Evolutionary conservation across 2,113 vertebrate genomes (phyloP).

Genomic region (Seriola quinqueradiata): DNA sequence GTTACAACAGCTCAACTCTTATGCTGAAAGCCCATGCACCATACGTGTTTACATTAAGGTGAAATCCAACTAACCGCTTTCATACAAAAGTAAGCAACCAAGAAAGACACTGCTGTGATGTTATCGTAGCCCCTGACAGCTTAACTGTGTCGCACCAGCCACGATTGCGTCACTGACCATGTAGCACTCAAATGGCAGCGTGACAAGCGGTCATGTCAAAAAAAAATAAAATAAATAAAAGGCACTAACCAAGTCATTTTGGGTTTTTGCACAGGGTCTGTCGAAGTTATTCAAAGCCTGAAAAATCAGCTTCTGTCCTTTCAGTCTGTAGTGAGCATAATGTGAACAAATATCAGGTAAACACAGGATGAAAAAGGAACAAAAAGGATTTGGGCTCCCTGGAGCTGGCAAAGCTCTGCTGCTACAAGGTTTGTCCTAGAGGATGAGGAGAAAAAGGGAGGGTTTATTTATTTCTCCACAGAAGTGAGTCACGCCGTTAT

Average conservation of each 20-base stretch:
- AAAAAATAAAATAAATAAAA: constrained; percentile 1
- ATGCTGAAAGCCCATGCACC: background rate
- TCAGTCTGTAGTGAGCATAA: constrained; percentile 30
- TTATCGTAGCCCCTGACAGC: constrained; percentile 5
- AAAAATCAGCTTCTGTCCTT: constrained; percentile 21
- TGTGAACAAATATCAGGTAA: constrained; percentile 52
- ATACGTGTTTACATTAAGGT: background rate
- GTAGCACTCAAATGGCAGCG: constrained; percentile 10
- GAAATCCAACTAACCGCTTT: background rate
- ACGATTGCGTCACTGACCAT: constrained; percentile 8
- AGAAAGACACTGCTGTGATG: constrained; percentile 4
- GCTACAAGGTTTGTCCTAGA: constrained; percentile 27
- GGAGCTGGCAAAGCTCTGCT: constrained; percentile 37
- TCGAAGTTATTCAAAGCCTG: constrained; percentile 20
- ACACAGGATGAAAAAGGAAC: constrained; percentile 37
- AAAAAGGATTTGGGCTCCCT: constrained; percentile 46
- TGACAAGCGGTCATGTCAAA: constrained; percentile 30
- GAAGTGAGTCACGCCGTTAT: constrained; percentile 46
- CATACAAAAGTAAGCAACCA: background rate
- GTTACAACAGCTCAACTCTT: background rate
- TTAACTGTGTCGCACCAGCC: background rate
- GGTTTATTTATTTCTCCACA: constrained; percentile 21
- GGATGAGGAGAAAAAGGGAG: constrained; percentile 12
- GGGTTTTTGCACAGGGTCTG: constrained; percentile 13
- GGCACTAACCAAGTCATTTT: background rate